These are phyloP conservation scores for Numenius arquata DNA, from an alignment of 2,113 vertebrate genomes.

Conservation along the genomic window DNA sequence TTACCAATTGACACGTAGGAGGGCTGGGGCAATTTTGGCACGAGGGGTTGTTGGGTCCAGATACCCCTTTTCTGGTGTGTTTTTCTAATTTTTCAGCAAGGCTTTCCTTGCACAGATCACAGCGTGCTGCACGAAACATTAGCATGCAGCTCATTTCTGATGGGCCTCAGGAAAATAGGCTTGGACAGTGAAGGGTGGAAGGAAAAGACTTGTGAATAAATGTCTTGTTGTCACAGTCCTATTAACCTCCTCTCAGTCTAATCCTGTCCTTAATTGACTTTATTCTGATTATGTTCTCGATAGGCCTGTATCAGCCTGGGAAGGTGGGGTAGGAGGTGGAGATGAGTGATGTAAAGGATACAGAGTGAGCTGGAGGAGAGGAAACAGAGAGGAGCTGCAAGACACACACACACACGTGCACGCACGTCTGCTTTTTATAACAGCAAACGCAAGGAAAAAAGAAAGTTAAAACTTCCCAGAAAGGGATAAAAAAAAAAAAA, in stretches of 20 bases:
- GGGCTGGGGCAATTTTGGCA: not conserved
- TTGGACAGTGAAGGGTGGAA: conserved; percentile 4
- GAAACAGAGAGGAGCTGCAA: not conserved
- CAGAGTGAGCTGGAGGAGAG: not conserved
- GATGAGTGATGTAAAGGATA: not conserved
- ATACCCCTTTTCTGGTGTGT: not conserved
- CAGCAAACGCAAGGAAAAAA: not conserved
- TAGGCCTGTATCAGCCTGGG: not conserved
- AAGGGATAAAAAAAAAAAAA: not conserved
- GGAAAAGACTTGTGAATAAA: not conserved
- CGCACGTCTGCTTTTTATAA: rapidly evolving
- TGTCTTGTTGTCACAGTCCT: not conserved
- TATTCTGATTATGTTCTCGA: conserved; percentile 5
- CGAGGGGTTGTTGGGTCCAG: rapidly evolving
- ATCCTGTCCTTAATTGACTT: conserved; percentile 48
- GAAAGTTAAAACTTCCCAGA: not conserved
- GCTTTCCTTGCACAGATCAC: not conserved
- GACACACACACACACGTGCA: not conserved
- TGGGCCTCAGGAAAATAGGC: not conserved
- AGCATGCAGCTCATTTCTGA: not conserved
- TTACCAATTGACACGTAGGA: not conserved
- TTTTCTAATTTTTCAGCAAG: not conserved
- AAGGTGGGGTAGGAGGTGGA: not conserved
- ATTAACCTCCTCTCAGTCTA: conserved; percentile 22
- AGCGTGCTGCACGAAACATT: not conserved